Base-by-base conservation (phyloP, 2,113 vertebrate genomes). In the Petromus typicus region DNA sequence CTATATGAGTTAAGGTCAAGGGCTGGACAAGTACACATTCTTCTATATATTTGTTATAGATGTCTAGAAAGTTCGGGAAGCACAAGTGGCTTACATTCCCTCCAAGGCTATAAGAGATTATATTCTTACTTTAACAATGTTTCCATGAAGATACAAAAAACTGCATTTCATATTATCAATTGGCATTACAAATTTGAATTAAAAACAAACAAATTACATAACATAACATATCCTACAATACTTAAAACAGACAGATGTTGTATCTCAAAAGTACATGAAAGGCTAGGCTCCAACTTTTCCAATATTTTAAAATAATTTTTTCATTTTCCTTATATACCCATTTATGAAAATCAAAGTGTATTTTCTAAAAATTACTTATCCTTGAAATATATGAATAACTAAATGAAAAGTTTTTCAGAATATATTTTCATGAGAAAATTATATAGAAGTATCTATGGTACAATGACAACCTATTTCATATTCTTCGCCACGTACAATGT, bases 401-500 rank as follows among this genome's bases (percentile, higher is more conserved):
- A 88, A 90, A 93, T 43, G 30, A 85, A 93, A 93, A 34, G 30
- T 13, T 66, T 90, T 96, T 90, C 61, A 51, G 43, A 95, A 91
- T 2, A 80, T 40, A 88, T 61, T 94, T 91, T 92, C 54, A 22
- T 23, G 6, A 48, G 57, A 61, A 83, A 76, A 64, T 69, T 61
- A 82, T 0, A 73, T 1, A 63, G 37, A 93, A 79, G 48, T 79
- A 89, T 63, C 51, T 61, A 34, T 51, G 54, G 13, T 27, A 25
- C 57, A 92, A 93, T 7, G 51, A 67, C 30, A 71, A 37, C 1
- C 12, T 3, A 4, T 57, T 82, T 86, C 45, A 85, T 1, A 51
- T 30, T 30, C 20, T 95, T 87, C 23, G 85, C 57, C 23, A 81
- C 27, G 22, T n/a, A 69, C 30, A 51, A 25, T 18, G 18, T 18